Percentiles rank a stretch among this genome's conserved stretches.
phyloP scores from a whole-genome alignment of 35 echinoderm and acorn worm genomes.

The Heliocidaris tuberculata region DNA sequence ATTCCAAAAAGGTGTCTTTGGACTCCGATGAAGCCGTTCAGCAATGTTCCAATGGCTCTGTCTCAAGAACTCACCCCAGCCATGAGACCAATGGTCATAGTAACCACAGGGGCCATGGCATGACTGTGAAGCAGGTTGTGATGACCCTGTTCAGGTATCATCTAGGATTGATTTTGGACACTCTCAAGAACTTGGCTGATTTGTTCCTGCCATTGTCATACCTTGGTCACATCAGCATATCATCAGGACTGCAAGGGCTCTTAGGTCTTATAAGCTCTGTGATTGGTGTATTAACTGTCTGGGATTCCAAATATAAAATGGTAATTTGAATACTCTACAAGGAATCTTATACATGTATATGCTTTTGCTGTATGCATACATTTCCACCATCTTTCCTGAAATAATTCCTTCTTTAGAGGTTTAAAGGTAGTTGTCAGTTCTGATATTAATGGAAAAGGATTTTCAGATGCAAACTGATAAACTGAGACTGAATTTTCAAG shows the following conservation, averaged over 20 bases:
- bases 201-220: slow-evolving; percentile 79
- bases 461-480: too few species aligned
- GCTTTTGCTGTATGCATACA: too few species aligned
- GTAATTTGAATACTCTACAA: not conserved
- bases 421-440: too few species aligned
- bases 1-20: not conserved
- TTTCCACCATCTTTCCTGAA: too few species aligned
- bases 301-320: slow-evolving; percentile 67
- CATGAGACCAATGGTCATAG: slow-evolving; percentile 1
- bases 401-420: too few species aligned
- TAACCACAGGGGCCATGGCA: not conserved
- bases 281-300: slow-evolving; percentile 81
- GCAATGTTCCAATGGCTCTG: slow-evolving; percentile 39
- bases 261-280: slow-evolving; percentile 80
- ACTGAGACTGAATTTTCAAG: too few species aligned
- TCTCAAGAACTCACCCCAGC: not conserved
- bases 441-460: too few species aligned
- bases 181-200: slow-evolving; percentile 77
- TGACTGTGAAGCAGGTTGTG: not conserved
- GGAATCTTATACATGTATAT: too few species aligned
- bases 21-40: not conserved
- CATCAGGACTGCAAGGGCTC: slow-evolving; percentile 76
- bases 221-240: slow-evolving; percentile 76
- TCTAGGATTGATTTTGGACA: slow-evolving; percentile 66
- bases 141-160: slow-evolving; percentile 48